These are phyloP conservation scores for Astyanax mexicanus DNA, from an alignment of 2,797 vertebrate species.

Conservation along the genomic window DNA sequence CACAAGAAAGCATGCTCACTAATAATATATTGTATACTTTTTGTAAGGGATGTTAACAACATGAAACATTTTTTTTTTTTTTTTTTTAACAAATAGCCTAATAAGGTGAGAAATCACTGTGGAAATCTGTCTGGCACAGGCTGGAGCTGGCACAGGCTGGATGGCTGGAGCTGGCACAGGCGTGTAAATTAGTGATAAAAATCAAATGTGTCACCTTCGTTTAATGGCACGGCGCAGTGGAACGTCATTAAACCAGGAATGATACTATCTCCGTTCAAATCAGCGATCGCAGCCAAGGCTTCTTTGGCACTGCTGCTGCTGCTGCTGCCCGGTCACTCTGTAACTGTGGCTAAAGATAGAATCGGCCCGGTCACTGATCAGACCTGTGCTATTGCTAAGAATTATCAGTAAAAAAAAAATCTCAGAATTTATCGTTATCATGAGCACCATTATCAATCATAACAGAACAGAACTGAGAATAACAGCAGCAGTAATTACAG, in stretches of 20 bases:
- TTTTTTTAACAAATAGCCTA: not conserved
- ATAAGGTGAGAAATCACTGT: not conserved
- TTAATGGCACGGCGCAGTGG: slow-evolving; percentile 18
- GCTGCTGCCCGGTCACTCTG: not conserved
- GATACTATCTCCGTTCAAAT: not conserved
- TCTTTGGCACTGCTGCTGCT: not conserved
- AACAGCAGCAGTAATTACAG: not conserved
- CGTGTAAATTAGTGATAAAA: not conserved
- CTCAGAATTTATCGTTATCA: too few species aligned
- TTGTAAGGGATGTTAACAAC: too few species aligned
- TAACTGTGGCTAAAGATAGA: slow-evolving; percentile 11
- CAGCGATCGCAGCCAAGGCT: not conserved
- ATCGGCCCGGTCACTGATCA: not conserved
- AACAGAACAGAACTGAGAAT: not conserved
- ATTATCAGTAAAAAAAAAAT: not conserved
- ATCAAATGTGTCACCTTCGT: slow-evolving; percentile 14
- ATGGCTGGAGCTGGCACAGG: not conserved
- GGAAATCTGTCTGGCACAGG: not conserved
- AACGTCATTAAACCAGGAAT: slow-evolving; percentile 24
- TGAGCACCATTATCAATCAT: slow-evolving; percentile 3
- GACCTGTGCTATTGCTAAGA: not conserved
- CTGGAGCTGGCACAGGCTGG: not conserved
- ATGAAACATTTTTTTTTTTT: too few species aligned
- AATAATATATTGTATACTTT: too few species aligned
- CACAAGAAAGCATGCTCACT: too few species aligned